Conservation (phyloP, 2,888 invertebrate genomes). For the Hyposoter dolosus region DNA sequence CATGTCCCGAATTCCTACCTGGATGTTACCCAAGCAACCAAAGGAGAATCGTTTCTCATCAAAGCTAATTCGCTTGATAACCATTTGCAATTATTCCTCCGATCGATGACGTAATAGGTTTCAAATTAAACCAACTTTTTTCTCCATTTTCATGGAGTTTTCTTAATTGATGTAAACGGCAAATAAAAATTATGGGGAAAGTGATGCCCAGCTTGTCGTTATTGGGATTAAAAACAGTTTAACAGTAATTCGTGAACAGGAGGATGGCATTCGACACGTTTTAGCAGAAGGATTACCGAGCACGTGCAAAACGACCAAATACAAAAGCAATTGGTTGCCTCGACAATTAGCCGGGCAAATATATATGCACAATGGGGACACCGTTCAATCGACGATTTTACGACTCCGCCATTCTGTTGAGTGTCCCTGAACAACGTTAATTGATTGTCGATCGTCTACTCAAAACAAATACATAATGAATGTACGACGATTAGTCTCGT, state of each 20-base stretch:
- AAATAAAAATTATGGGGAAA: too few relatives aligned
- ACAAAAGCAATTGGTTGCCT: background rate
- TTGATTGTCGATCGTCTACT: slow-evolving; percentile 30
- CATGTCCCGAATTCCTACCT: background rate
- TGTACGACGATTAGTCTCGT: slow-evolving; percentile 15
- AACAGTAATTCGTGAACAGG: background rate
- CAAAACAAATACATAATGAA: slow-evolving; percentile 6
- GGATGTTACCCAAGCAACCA: background rate
- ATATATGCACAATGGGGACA: background rate
- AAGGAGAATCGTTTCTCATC: background rate
- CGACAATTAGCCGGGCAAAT: background rate
- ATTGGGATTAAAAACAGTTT: background rate
- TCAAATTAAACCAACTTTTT: too few relatives aligned
- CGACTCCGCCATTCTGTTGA: background rate
- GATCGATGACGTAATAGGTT: too few relatives aligned
- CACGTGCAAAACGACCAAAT: background rate
- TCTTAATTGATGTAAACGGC: too few relatives aligned
- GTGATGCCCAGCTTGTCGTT: background rate
- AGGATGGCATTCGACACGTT: background rate
- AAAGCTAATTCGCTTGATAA: background rate
- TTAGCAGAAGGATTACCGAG: background rate
- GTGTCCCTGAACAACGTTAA: slow-evolving; percentile 4
- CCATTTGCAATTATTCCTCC: background rate
- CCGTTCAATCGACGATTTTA: slow-evolving; percentile 11
- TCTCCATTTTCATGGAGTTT: too few relatives aligned